A percentile compares a stretch with the other conserved stretches of the same genome.
Evolutionary conservation across 2,888 invertebrate genomes (phyloP).

Genomic region (Abrostola triplasia): DNA sequence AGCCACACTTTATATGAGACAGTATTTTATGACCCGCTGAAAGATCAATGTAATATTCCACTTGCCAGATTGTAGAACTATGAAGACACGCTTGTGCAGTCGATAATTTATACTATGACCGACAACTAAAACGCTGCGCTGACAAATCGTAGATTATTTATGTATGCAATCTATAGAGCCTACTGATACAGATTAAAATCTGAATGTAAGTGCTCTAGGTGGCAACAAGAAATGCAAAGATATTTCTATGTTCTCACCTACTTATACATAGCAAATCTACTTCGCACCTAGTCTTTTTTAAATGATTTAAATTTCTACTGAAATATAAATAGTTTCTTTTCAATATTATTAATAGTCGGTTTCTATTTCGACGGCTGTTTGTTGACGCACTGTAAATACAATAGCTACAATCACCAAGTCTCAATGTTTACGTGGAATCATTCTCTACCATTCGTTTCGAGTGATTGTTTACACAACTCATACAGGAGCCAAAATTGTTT

Average conservation of each 20-base stretch:
- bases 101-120: conserved; percentile 9
- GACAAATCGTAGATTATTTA: conserved; percentile 19
- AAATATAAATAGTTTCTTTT: background rate
- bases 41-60: conserved; percentile 32
- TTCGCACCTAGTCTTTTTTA: background rate
- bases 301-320: background rate
- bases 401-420: conserved; percentile 23
- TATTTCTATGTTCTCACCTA: background rate
- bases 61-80: conserved; percentile 20
- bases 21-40: conserved; percentile 42
- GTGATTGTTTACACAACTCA: conserved; percentile 33
- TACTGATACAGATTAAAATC: too few relatives aligned
- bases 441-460: conserved; percentile 31
- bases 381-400: conserved; percentile 15
- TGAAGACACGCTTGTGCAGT: conserved; percentile 2
- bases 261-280: background rate
- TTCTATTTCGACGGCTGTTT: conserved; percentile 36
- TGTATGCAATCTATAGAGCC: background rate
- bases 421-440: conserved; percentile 31
- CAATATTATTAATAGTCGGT: conserved; percentile 32
- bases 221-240: too few relatives aligned
- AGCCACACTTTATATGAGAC: conserved; percentile 21
- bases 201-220: too few relatives aligned
- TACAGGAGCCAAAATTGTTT: conserved; percentile 25
- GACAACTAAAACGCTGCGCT: background rate